phyloP scores from a whole-genome alignment of 1,140 invertebrate species.

The Araneus ventricosus region DNA sequence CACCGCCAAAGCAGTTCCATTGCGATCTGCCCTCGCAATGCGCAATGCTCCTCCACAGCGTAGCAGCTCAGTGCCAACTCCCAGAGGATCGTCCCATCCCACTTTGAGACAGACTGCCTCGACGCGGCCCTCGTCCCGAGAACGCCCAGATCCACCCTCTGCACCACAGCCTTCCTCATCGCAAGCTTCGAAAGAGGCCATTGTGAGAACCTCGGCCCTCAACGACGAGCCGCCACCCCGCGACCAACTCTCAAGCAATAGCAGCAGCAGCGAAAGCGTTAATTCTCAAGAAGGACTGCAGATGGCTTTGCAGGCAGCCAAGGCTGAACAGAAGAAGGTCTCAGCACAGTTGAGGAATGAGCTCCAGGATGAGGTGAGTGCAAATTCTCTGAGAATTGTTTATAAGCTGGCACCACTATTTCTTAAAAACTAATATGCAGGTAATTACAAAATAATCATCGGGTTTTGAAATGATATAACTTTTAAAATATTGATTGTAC shows the following conservation, averaged over 20 bases:
- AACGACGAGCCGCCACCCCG: slow-evolving; percentile 73
- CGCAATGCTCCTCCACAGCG: slow-evolving; percentile 79
- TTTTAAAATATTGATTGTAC: no score
- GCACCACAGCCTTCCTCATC: slow-evolving; percentile 75
- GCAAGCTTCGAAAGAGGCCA: slow-evolving; percentile 76
- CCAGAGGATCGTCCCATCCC: slow-evolving; percentile 56
- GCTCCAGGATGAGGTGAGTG: slow-evolving; percentile 64
- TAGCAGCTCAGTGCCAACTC: slow-evolving; percentile 60
- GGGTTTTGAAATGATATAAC: no score
- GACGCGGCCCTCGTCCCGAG: slow-evolving; percentile 34
- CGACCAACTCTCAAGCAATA: slow-evolving; percentile 81
- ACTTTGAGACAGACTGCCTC: slow-evolving; percentile 69
- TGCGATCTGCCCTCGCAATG: slow-evolving; percentile 71
- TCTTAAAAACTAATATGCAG: no score
- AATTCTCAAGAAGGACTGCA: slow-evolving; percentile 86
- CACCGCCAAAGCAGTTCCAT: slow-evolving; percentile 81
- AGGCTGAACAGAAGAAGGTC: slow-evolving; percentile 63
- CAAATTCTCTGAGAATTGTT: no score
- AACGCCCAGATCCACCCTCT: slow-evolving; percentile 52
- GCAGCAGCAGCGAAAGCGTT: slow-evolving; percentile 87
- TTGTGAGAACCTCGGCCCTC: slow-evolving; percentile 56
- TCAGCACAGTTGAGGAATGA: slow-evolving; percentile 60
- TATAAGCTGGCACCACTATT: no score
- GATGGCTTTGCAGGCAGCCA: slow-evolving; percentile 76
- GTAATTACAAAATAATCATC: no score